Evolutionary conservation across 2,113 vertebrate genomes (phyloP), one percentile per base, ranked within the genome.

Genomic region (Panthera leo): DNA sequence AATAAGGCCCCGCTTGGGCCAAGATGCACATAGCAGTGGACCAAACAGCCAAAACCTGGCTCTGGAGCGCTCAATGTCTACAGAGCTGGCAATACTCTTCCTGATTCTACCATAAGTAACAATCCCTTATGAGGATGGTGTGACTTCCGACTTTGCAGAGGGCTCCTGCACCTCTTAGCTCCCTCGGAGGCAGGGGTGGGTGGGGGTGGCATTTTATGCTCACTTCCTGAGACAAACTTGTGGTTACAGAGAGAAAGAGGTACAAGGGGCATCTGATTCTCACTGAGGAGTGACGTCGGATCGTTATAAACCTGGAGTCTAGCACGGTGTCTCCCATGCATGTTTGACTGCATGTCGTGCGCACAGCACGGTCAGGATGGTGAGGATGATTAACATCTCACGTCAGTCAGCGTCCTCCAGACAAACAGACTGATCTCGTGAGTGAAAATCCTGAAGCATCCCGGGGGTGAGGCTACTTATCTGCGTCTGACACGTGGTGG

Each of bases 11-110:
- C 13, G 2, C 21, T 27, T 2, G 7, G 2, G 27, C 5, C 34
- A 27, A 0, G 2, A 51, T n/a, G 21, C 19, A 2, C 19, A 29
- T 0, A 84, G 48, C 31, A 10, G 9, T 0, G 48, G 68, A 55
- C 0, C 78, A 78, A 67, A 10, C 0, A 42, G 27, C 45, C 23
- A 21, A 55, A 68, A 5, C 9, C 73, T 8, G 2, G 29, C 3
- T 55, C 42, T 21, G 27, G 29, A 31, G 53, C 4, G 27, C 1
- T 18, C 29, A 45, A 2, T 12, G 6, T 80, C 39, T n/a, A 25
- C 3, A 51, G 5, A 78, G 21, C 63, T 63, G 27, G 48, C 7
- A 13, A 48, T 15, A 5, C 0, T 53, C 3, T 71, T 3, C 29
- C 31, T 3, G 11, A 87, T 12, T 91, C 39, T 83, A 23, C 36